These are phyloP conservation scores for Tuberolachnus salignus DNA, from an alignment of 2,888 invertebrate species.

Conservation along the genomic window DNA sequence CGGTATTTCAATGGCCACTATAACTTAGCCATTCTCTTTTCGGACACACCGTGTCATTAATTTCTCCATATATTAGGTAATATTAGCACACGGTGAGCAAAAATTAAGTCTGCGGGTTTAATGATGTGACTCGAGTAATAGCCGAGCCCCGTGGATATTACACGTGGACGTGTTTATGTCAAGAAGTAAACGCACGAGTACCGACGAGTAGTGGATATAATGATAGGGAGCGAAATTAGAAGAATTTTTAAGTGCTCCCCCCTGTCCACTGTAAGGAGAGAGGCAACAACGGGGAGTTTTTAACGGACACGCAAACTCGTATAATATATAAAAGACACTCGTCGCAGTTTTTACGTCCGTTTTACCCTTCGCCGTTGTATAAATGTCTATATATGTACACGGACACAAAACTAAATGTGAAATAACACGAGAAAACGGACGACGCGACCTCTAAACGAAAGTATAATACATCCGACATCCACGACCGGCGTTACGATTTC, in stretches of 20 bases:
- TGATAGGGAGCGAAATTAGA: conserved; percentile 1
- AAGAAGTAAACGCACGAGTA: neutral
- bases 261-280: neutral
- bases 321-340: neutral
- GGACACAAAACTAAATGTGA: neutral
- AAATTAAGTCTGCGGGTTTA: neutral
- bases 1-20: too few species aligned
- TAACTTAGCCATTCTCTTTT: too few species aligned
- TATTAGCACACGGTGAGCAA: neutral
- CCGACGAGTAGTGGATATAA: conserved; percentile 1
- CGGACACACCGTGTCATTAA: too few species aligned
- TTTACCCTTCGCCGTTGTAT: too few species aligned
- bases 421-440: neutral
- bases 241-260: neutral
- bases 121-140: neutral
- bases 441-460: neutral
- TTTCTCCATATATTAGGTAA: too few species aligned
- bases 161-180: conserved; percentile 11
- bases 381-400: neutral
- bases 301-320: conserved; percentile 7
- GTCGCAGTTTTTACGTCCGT: neutral
- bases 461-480: neutral
- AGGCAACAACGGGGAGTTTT: neutral
- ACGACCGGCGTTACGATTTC: too few species aligned
- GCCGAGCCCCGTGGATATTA: neutral